A percentile compares a stretch with the other conserved stretches of the same genome.
Conservation (phyloP, 1,140 invertebrate genomes). For the Gonatopus flavifemur region DNA sequence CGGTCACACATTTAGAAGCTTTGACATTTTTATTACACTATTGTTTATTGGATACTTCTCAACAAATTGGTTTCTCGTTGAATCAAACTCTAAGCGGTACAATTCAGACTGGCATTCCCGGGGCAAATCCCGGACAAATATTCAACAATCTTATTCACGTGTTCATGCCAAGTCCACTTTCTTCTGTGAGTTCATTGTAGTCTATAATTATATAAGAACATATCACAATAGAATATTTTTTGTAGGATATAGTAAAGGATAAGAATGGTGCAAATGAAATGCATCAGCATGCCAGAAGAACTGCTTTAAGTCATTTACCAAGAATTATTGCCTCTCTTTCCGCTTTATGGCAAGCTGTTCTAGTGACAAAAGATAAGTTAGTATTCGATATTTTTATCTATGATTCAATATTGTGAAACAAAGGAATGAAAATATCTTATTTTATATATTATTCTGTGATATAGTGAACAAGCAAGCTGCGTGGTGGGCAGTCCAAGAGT, state of each 20-base stretch:
- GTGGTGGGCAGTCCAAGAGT: slow-evolving; percentile 66
- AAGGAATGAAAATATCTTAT: not conserved
- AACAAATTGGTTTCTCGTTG: slow-evolving; percentile 64
- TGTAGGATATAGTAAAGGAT: slow-evolving; percentile 40
- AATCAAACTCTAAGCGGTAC: slow-evolving; percentile 62
- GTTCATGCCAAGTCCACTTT: slow-evolving; percentile 64
- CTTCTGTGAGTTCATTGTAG: slow-evolving; percentile 45
- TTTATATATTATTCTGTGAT: slow-evolving; percentile 12
- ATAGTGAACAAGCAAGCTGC: slow-evolving; percentile 52
- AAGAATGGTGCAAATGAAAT: slow-evolving; percentile 51
- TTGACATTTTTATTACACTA: slow-evolving; percentile 84
- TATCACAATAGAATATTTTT: too few species aligned
- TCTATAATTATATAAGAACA: too few species aligned
- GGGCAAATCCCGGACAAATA: slow-evolving; percentile 70
- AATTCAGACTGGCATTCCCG: slow-evolving; percentile 53
- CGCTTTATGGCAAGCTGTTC: slow-evolving; percentile 77
- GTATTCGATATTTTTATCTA: slow-evolving; percentile 18
- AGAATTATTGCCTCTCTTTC: slow-evolving; percentile 79
- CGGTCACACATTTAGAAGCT: slow-evolving; percentile 78
- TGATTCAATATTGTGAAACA: not conserved
- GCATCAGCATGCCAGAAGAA: slow-evolving; percentile 68
- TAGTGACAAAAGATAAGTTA: slow-evolving; percentile 57
- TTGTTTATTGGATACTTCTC: slow-evolving; percentile 76
- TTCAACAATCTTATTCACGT: slow-evolving; percentile 83
- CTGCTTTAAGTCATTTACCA: slow-evolving; percentile 78